Base-by-base conservation (phyloP, 1,140 invertebrate species). In the Tetranychus urticae region DNA sequence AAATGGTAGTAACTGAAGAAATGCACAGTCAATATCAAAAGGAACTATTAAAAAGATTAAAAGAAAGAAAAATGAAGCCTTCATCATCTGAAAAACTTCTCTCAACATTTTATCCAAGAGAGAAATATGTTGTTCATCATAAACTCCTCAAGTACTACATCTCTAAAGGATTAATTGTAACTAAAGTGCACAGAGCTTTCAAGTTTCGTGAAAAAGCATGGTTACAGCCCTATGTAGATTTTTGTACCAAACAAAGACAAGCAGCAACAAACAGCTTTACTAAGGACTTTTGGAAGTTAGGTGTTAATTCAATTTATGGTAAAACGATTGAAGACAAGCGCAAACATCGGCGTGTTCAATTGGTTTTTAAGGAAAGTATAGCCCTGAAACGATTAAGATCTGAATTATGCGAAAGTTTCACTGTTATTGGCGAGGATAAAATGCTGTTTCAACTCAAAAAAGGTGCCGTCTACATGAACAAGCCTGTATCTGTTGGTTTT, bases 311-410 rank as follows among this genome's bases (percentile, higher is more conserved):
- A 2, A 66, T 75, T 13, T 77, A 72, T 67, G 75, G 73, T 2
- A 75, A 75, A 70, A 72, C 71, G 2, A 75, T 75, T 68, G 74
- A 76, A 68, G 76, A 76, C 68, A 66, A 74, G 14, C 67, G 70
- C 61, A 75, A 76, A 60, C 65, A 69, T 64, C 68, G 68, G 36
- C 66, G 74, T 67, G 67, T 77, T 3, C 69, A 69, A 69, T 62
- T 76, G 66, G 68, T 67, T 37, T 61, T 35, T 52, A 69, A 68
- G 67, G 46, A 31, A 50, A 60, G 69, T 55, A 69, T 70, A 60
- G 67, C 66, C 33, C 59, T 68, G 66, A 65, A 67, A 50, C 63
- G 70, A 35, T 71, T 73, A 48, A 64, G 69, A 23, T 68, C 70
- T 67, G 70, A 69, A 4, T 68, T 71, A 64, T 75, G 74, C 63